Evolutionary conservation across 2,888 invertebrate genomes (phyloP), one percentile per base, ranked within the genome.

Genomic region (Agrochola litura): DNA sequence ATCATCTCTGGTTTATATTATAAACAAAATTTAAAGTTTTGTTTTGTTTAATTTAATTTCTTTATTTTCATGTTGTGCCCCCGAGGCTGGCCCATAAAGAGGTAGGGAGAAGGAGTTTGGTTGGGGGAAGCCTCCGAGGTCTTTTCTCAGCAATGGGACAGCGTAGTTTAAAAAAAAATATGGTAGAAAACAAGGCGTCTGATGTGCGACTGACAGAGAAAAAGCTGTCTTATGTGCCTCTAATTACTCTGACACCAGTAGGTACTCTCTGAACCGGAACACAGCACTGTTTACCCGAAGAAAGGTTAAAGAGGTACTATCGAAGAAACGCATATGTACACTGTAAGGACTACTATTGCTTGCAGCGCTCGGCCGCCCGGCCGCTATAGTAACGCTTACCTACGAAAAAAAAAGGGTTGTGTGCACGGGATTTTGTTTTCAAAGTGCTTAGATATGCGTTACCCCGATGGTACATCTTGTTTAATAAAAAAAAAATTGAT

Each of bases 11-110:
- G n/a, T 69, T 65, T 30, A 65, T 66, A 66, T 52, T 37, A 46
- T 58, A 52, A 78, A 58, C 2, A 19, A 41, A 65, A 22, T 12
- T 12, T n/a, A 3, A 37, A 37, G 12, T 2, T 37, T 16, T 81
- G n/a, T 25, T n/a, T 58, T 76, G 60, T 82, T 66, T 79, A 6
- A 30, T 66, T 82, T 58, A 0, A 37, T n/a, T 22, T 25, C 25
- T 19, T 49, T 74, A 30, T 61, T 76, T 16, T 49, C 1, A 58
- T 46, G 4, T 52, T 22, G 22, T 22, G 19, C 5, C 30, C 1
- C 5, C 22, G 30, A 67, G 22, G 5, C 14, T 22, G 22, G 14
- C 30, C 6, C 30, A 10, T 22, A 6, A 67, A 67, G 30, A 22
- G 30, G 1, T 30, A 14, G 25, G 16, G 3, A 68, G 16, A n/a